These are phyloP conservation scores for Plumapathes pennacea DNA, from an alignment of 92 coral and sea anemone species.

Conservation along the genomic window DNA sequence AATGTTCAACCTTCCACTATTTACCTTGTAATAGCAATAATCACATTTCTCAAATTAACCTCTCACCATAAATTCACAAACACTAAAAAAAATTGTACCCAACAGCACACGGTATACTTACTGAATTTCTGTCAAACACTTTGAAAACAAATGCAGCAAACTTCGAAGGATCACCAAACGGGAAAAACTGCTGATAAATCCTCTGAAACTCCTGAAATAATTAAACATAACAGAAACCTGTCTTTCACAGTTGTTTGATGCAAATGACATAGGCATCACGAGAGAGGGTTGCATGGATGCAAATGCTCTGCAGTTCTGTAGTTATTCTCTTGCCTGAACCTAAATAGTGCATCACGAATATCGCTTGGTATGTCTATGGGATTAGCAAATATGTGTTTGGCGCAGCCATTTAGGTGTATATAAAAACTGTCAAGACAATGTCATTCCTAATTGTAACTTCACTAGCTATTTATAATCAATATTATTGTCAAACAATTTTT, in stretches of 20 bases:
- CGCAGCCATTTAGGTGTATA: background rate
- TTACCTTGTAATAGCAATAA: too few relatives aligned
- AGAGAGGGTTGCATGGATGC: too few relatives aligned
- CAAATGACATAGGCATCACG: too few relatives aligned
- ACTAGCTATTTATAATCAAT: background rate
- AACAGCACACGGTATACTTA: constrained; percentile 47
- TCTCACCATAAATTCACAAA: too few relatives aligned
- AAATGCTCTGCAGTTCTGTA: too few relatives aligned
- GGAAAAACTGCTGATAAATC: constrained; percentile 96
- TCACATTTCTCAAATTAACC: too few relatives aligned
- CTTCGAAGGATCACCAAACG: constrained; percentile 94
- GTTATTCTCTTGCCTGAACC: background rate
- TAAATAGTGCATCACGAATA: too few relatives aligned
- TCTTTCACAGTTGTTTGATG: too few relatives aligned
- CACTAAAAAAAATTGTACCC: background rate
- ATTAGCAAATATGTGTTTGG: background rate
- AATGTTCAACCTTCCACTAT: too few relatives aligned
- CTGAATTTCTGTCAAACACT: constrained; percentile 92
- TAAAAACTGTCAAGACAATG: background rate
- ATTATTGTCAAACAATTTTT: background rate
- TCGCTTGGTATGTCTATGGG: background rate
- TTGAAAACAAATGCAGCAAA: constrained; percentile 96
- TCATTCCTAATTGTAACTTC: background rate
- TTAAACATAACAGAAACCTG: background rate
- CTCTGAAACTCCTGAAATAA: constrained; percentile 83